A percentile compares a stretch with the other conserved stretches of the same genome.
Evolutionary conservation across 1,140 invertebrate genomes (phyloP).

Genomic region (Polypedilum vanderplanki): DNA sequence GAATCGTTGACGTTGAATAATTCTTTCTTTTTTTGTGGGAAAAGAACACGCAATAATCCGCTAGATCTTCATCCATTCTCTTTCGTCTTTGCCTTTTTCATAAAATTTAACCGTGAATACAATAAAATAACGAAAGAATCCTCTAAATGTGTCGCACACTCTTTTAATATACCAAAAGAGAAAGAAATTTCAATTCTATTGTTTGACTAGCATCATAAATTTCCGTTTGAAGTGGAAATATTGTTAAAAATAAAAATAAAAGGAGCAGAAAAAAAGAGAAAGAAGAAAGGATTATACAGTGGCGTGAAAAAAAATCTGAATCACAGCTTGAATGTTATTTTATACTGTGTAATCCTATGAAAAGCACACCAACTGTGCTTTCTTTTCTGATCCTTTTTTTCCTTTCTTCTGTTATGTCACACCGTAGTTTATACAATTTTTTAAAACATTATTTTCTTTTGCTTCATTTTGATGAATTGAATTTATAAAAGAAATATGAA

Average conservation of each 20-base stretch:
- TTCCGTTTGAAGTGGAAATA: slow-evolving; percentile 11
- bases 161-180: background rate
- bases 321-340: slow-evolving; percentile 18
- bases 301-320: background rate
- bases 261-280: background rate
- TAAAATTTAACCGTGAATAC: background rate
- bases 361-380: slow-evolving; percentile 16
- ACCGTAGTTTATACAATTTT: background rate
- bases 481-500: background rate
- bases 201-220: slow-evolving; percentile 10
- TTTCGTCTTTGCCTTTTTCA: background rate
- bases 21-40: background rate
- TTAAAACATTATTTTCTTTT: background rate
- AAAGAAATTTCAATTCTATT: slow-evolving; percentile 7
- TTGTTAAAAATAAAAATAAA: slow-evolving; percentile 5
- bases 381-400: slow-evolving; percentile 11
- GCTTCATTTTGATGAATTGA: background rate
- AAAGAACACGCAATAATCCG: background rate
- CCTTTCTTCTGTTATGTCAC: background rate
- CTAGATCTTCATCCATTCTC: slow-evolving; percentile 1
- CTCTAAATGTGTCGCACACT: background rate
- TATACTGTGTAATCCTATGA: slow-evolving; percentile 7
- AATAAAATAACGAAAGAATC: background rate
- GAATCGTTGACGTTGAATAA: slow-evolving; percentile 6
- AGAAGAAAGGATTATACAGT: no score